phyloP scores from a whole-genome alignment of 2,113 vertebrate species.

The Axis porcinus region DNA sequence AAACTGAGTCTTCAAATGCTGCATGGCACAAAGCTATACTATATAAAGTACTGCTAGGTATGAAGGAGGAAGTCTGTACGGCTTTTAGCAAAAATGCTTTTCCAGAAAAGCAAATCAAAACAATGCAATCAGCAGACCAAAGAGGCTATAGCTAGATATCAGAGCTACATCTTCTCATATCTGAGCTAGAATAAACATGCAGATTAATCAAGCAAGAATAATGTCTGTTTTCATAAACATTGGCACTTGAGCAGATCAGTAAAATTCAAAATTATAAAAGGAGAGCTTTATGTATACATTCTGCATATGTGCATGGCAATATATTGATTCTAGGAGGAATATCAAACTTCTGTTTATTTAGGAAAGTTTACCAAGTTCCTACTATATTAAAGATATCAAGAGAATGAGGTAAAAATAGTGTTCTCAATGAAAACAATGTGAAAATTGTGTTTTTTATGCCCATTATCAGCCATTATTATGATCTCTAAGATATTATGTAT shows the following conservation, averaged over 20 bases:
- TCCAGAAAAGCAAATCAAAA: slow-evolving; percentile 38
- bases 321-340: neutral
- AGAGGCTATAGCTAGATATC: slow-evolving; percentile 12
- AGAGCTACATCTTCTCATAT: slow-evolving; percentile 34
- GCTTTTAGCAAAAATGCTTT: slow-evolving; percentile 27
- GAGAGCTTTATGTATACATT: neutral
- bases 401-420: neutral
- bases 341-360: neutral
- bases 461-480: neutral
- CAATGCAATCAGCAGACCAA: slow-evolving; percentile 13
- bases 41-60: slow-evolving; percentile 2
- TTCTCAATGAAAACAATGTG: neutral
- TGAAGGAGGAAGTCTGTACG: neutral
- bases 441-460: neutral
- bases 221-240: neutral
- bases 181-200: neutral
- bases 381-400: neutral
- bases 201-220: neutral
- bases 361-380: neutral
- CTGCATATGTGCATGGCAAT: neutral
- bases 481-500: neutral
- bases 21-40: slow-evolving; percentile 33
- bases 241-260: neutral
- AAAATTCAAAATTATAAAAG: slow-evolving; percentile 2
- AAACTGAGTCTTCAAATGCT: slow-evolving; percentile 3